Evolutionary conservation across 2,113 vertebrate species (phyloP).

Genomic region (Leptobrachium leishanense): DNA sequence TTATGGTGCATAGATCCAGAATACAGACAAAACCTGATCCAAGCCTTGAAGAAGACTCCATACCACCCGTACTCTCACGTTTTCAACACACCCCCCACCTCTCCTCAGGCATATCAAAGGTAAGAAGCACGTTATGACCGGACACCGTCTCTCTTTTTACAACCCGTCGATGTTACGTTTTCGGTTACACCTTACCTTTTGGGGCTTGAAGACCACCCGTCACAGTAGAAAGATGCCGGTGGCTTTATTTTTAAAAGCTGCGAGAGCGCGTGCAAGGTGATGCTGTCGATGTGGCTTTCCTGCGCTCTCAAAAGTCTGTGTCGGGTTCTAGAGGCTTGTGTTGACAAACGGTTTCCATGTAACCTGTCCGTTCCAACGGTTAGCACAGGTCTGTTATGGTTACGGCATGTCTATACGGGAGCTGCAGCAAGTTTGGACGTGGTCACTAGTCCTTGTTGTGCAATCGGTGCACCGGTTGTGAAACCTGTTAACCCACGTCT

Average conservation of each 20-base stretch:
- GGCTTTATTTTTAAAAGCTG: too few species aligned
- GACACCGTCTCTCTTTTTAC: too few species aligned
- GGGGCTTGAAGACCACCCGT: too few species aligned
- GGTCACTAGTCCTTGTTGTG: too few species aligned
- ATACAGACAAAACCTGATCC: slow-evolving; percentile 98
- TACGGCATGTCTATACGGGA: slow-evolving; percentile 17
- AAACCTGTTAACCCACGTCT: too few species aligned
- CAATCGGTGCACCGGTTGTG: too few species aligned
- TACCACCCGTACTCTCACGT: slow-evolving; percentile 93
- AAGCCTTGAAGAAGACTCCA: slow-evolving; percentile 98
- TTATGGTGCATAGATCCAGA: slow-evolving; percentile 99
- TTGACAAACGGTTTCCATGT: slow-evolving; percentile 31
- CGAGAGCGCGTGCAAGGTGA: too few species aligned
- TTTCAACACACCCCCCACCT: slow-evolving; percentile 84
- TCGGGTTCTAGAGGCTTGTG: neutral
- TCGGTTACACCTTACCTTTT: too few species aligned
- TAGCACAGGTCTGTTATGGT: slow-evolving; percentile 56
- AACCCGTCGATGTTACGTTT: too few species aligned
- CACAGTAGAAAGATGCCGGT: too few species aligned
- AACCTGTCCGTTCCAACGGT: slow-evolving; percentile 13
- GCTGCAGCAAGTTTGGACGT: too few species aligned
- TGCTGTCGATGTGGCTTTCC: too few species aligned
- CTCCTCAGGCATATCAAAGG: slow-evolving; percentile 95
- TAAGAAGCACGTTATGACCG: slow-evolving; percentile 66
- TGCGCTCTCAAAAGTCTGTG: neutral